Conservation (phyloP, 2,113 vertebrate genomes). For the Rhinolophus ferrumequinum region DNA sequence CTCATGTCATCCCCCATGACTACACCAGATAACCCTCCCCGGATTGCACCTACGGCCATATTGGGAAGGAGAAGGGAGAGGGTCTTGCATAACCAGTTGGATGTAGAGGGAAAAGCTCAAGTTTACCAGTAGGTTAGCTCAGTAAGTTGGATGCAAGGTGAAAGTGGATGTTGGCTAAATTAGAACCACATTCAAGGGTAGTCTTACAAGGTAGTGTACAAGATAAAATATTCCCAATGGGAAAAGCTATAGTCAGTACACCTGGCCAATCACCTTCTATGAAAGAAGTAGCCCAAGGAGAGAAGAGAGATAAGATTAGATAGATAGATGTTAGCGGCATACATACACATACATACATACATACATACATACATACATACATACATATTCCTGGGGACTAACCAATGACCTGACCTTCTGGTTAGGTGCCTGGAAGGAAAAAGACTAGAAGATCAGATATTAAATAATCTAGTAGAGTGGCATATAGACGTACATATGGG, state of each 20-base stretch:
- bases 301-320: neutral
- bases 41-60: neutral
- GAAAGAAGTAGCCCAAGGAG: neutral
- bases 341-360: neutral
- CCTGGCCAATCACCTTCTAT: neutral
- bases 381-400: neutral
- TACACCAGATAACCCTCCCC: neutral
- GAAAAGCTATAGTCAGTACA: neutral
- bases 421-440: neutral
- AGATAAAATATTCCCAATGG: neutral
- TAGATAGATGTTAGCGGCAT: neutral
- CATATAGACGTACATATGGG: neutral
- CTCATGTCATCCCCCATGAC: no score
- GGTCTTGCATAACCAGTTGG: neutral
- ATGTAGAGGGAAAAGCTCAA: neutral
- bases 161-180: neutral
- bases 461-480: neutral
- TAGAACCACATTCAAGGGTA: neutral
- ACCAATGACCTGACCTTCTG: neutral
- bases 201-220: neutral
- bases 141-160: neutral
- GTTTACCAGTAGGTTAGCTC: neutral
- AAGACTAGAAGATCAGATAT: neutral
- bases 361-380: neutral
- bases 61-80: neutral